These are phyloP conservation scores for Nysson spinosus DNA, from an alignment of 2,888 invertebrate species.

Conservation along the genomic window DNA sequence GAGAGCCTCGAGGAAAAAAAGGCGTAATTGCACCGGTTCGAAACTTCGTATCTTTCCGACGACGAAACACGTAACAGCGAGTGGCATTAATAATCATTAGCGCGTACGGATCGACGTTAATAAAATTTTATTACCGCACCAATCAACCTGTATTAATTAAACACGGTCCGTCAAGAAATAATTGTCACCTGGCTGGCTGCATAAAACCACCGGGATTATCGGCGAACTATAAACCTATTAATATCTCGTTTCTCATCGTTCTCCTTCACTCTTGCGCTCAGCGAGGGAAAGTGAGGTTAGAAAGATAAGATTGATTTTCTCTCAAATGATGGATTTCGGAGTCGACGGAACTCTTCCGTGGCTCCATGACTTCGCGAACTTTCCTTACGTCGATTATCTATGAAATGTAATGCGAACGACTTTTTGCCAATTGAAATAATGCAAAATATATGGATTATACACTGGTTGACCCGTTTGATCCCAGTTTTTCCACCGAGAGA, in stretches of 20 bases:
- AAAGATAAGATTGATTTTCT: no score
- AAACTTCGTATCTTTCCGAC: not conserved
- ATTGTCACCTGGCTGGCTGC: constrained; percentile 6
- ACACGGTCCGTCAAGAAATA: constrained; percentile 20
- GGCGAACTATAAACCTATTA: constrained; percentile 4
- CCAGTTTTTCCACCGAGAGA: not conserved
- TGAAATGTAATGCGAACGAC: not conserved
- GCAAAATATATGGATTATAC: not conserved
- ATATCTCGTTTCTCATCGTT: no score
- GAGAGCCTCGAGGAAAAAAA: no score
- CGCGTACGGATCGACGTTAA: not conserved
- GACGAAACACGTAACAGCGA: not conserved
- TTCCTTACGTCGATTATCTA: not conserved
- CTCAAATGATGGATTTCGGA: not conserved
- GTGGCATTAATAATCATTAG: not conserved
- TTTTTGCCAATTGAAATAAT: constrained; percentile 6
- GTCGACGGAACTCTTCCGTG: no score
- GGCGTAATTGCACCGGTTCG: not conserved
- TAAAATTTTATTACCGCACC: constrained; percentile 24
- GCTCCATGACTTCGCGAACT: no score
- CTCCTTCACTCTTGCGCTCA: no score
- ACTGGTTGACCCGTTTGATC: constrained; percentile 18
- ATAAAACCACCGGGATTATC: constrained; percentile 14
- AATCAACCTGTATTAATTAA: constrained; percentile 29
- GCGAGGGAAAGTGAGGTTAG: no score